phyloP scores from a whole-genome alignment of 2,113 vertebrate species.

The Dromiciops gliroides region DNA sequence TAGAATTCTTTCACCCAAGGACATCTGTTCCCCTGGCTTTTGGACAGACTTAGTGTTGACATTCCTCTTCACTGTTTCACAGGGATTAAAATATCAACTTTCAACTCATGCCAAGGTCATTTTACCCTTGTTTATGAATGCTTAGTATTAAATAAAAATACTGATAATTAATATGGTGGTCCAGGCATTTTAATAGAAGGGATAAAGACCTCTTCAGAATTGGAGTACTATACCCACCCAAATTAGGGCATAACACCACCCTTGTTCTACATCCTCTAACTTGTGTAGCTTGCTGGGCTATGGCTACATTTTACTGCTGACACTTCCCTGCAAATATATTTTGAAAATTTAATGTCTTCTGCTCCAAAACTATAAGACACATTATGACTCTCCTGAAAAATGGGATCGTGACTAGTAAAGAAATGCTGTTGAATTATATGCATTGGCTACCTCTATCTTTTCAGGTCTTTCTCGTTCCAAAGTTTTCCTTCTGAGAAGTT shows the following conservation, averaged over 20 bases:
- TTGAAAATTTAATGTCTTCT: not conserved
- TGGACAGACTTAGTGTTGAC: not conserved
- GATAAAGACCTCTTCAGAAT: not conserved
- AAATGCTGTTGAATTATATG: not conserved
- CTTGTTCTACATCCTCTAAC: not conserved
- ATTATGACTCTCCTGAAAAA: not conserved
- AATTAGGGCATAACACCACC: not conserved
- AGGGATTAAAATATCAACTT: not conserved
- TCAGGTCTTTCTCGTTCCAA: conserved; percentile 89
- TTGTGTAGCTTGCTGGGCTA: not conserved
- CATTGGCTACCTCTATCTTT: conserved; percentile 84
- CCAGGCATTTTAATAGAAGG: conserved; percentile 4
- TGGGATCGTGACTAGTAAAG: not conserved
- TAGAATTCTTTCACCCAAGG: not conserved
- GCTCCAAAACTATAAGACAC: not conserved
- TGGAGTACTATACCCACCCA: not conserved
- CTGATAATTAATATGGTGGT: not conserved
- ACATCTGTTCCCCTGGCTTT: not conserved
- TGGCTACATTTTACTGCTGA: not conserved
- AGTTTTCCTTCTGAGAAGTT: conserved; percentile 88
- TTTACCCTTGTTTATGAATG: not conserved
- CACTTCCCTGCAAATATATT: not conserved
- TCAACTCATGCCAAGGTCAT: not conserved
- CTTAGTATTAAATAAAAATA: not conserved
- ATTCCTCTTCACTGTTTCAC: not conserved